Evolutionary conservation across 2,113 vertebrate species (phyloP), one percentile per base, ranked within the genome.

Genomic region (Struthio camelus): DNA sequence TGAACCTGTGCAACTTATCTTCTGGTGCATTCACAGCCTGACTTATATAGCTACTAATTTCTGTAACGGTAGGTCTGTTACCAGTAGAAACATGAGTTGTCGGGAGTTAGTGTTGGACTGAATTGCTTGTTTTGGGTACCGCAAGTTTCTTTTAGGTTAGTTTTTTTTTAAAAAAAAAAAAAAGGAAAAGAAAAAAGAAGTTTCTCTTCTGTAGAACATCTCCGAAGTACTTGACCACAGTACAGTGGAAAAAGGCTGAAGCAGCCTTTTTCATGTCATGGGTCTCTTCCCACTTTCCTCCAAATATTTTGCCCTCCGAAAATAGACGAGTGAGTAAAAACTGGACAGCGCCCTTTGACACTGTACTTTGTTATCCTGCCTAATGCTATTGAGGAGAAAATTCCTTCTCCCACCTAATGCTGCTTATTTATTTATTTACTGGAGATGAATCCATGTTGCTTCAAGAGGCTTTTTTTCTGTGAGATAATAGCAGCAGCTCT

Each of bases 401-500:
- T 97, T 98, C 97, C 97, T 97, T 97, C 95, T 97, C 87, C 95
- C 87, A 95, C 92, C 94, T 75, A 97, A 91, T 96, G 96, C 87
- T 73, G 90, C 93, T 97, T 98, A 97, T 98, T 98, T 98, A 98
- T 98, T 98, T 98, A 98, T 98, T 98, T 98, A 98, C 99, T 98
- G 98, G 98, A 98, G 98, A 97, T 97, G 93, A 98, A 97, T 97
- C 96, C 93, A 96, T 98, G 97, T 98, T 98, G 97, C 97, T 98
- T 99, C 98, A 98, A 99, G 99, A 99, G 99, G 98, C 98, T 99
- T 99, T 98, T 98, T 98, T 97, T 97, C 98, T 98, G 98, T 97
- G 97, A 98, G 98, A 99, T 99, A 99, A 99, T 99, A 99, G 99
- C 98, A 83, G 97, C 80, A 97, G 98, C 99, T 99, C 99, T 99